Evolutionary conservation across 2,113 vertebrate species (phyloP).

Genomic region (Limanda limanda): DNA sequence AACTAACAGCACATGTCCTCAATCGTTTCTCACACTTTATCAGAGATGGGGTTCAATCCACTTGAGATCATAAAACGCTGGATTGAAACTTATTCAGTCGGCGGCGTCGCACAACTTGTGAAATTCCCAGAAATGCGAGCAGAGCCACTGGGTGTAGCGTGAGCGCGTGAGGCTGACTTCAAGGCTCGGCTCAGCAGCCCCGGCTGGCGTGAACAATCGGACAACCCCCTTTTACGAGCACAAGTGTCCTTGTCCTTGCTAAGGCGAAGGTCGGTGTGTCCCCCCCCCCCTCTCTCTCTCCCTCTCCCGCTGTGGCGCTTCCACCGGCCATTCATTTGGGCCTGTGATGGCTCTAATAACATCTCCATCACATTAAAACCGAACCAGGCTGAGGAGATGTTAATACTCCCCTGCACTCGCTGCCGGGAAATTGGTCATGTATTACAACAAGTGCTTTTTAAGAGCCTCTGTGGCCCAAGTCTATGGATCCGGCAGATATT

Average conservation of each 20-base stretch:
- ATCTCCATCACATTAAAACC: constrained; percentile 77
- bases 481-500: constrained; percentile 62
- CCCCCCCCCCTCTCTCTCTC: constrained; percentile 26
- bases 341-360: constrained; percentile 76
- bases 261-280: constrained; percentile 70
- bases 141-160: constrained; percentile 23
- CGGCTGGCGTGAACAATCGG: constrained; percentile 67
- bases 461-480: constrained; percentile 66
- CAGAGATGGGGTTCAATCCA: not conserved
- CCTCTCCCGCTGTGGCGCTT: constrained; percentile 61
- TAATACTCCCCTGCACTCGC: constrained; percentile 68
- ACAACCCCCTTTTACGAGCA: constrained; percentile 72
- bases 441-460: constrained; percentile 79
- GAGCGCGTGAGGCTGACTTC: constrained; percentile 49
- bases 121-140: not conserved
- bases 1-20: not conserved
- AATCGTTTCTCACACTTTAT: not conserved
- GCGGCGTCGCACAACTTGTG: not conserved
- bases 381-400: constrained; percentile 69
- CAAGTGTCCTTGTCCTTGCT: constrained; percentile 80
- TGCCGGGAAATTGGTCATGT: constrained; percentile 71
- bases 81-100: too few relatives aligned
- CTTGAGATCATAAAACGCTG: not conserved
- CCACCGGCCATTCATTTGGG: constrained; percentile 74
- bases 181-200: constrained; percentile 57